phyloP scores from a whole-genome alignment of 2,113 vertebrate genomes.

The Ivindomyrus marchei region DNA sequence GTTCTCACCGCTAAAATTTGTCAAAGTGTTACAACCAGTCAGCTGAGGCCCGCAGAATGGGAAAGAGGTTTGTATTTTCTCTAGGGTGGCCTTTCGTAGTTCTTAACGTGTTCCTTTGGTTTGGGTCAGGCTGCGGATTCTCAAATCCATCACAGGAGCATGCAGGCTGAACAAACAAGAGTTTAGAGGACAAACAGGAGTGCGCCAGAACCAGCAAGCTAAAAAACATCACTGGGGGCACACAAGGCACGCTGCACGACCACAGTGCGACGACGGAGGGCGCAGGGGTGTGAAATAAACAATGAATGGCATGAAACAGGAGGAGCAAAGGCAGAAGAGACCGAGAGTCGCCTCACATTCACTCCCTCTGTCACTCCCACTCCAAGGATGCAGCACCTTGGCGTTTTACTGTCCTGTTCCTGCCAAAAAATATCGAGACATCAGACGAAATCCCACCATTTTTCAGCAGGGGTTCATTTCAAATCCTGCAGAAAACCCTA shows the following conservation, averaged over 20 bases:
- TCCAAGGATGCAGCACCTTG: neutral
- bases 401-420: neutral
- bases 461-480: neutral
- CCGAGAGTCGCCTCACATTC: neutral
- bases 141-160: neutral
- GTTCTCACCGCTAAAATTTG: conserved; percentile 44
- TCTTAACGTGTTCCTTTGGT: neutral
- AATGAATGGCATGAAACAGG: neutral
- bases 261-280: neutral
- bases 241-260: neutral
- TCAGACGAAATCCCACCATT: neutral
- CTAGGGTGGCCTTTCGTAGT: conserved; percentile 16
- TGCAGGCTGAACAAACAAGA: neutral
- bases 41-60: conserved; percentile 30
- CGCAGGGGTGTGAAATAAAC: neutral
- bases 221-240: neutral
- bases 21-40: conserved; percentile 44
- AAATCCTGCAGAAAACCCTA: neutral
- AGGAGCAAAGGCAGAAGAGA: neutral
- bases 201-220: neutral
- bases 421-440: conserved; percentile 9
- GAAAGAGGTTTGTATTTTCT: neutral
- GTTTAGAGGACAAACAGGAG: neutral
- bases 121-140: neutral
- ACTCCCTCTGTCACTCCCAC: neutral